Base-by-base conservation (phyloP, 2,888 invertebrate species). In the Leistus spinibarbis region DNA sequence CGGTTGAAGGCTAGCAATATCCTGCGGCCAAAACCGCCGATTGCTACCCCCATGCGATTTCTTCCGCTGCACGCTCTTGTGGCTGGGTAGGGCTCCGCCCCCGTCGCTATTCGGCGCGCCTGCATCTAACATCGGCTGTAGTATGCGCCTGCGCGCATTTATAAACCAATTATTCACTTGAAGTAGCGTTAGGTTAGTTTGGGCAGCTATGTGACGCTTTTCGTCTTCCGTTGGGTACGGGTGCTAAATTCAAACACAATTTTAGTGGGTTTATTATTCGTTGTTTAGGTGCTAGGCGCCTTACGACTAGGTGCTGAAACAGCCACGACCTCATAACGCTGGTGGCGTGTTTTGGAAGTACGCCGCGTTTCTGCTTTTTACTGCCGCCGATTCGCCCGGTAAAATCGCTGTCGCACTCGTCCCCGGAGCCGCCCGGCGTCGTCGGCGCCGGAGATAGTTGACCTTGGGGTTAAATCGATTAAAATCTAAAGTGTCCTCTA, bases 291-390 rank as follows among this genome's bases (percentile, higher is more conserved):
- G n/a, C n/a, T n/a, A n/a, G 7, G 53, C 40, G 78, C 86, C 92
- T 90, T 85, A 97, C 97, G 86, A 97, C 96, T 82, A 98, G 90
- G 86, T 98, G 97, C 84, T 97, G 96, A 87, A 98, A 98, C 78
- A 98, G 90, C 98, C 98, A 98, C 70, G 96, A 95, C 78, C 97
- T 88, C 96, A 98, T 96, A 78, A 96, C 96, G 86, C 96, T 96
- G 70, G 98, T 98, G 79, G 98, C 98, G 84, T 96, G 95, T 82
- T 98, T 93, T 40, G 98, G 98, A 82, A 98, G 89, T 79, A 98
- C 96, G 13, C 98, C 97, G 13, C 98, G 89, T 87, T 95, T 95
- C 81, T 92, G 93, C 81, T 91, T 89, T 79, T 90, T 87, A 81
- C 89, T 88, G 3, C 83, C 83, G 9, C 83, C 83, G 5, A 82